A percentile compares a stretch with the other conserved stretches of the same genome.
Conservation (phyloP, 2,888 invertebrate species). For the Nemapogon koenigi region DNA sequence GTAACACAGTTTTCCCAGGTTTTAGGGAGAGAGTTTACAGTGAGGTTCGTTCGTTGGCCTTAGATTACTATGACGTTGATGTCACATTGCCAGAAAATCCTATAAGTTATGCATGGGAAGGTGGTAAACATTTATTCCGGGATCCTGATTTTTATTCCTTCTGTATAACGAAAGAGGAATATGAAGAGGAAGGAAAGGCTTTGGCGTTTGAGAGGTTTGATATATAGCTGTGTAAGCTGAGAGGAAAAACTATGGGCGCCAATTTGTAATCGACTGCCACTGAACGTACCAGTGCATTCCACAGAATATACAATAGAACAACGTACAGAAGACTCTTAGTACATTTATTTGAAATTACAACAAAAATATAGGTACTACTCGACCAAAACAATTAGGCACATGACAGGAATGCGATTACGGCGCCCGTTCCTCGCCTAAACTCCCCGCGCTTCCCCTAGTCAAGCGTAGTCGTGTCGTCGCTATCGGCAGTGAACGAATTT, state of each 20-base stretch:
- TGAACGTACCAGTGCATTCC: too few relatives aligned
- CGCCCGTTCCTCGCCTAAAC: too few relatives aligned
- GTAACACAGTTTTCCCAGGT: conserved; percentile 80
- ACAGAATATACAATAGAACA: too few relatives aligned
- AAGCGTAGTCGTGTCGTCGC: too few relatives aligned
- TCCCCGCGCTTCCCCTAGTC: too few relatives aligned
- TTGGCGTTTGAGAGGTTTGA: conserved; percentile 65
- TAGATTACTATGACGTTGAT: conserved; percentile 78
- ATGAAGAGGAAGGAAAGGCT: conserved; percentile 82
- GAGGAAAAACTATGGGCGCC: neutral
- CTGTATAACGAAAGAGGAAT: conserved; percentile 83
- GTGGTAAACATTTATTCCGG: conserved; percentile 78
- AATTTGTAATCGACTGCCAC: too few relatives aligned
- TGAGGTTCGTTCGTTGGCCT: conserved; percentile 81
- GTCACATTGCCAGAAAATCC: conserved; percentile 72
- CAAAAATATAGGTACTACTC: too few relatives aligned
- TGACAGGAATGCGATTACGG: too few relatives aligned
- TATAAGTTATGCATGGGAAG: conserved; percentile 86
- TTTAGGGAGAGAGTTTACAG: conserved; percentile 70
- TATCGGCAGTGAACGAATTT: too few relatives aligned
- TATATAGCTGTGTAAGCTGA: conserved; percentile 46
- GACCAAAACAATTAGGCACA: too few relatives aligned
- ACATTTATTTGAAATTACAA: too few relatives aligned
- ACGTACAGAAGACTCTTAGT: too few relatives aligned
- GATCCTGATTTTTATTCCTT: conserved; percentile 76